Percentiles rank a stretch among this genome's conserved stretches.
Conservation (phyloP, 2,888 invertebrate genomes). For the Drosophila nr. medialis region DNA sequence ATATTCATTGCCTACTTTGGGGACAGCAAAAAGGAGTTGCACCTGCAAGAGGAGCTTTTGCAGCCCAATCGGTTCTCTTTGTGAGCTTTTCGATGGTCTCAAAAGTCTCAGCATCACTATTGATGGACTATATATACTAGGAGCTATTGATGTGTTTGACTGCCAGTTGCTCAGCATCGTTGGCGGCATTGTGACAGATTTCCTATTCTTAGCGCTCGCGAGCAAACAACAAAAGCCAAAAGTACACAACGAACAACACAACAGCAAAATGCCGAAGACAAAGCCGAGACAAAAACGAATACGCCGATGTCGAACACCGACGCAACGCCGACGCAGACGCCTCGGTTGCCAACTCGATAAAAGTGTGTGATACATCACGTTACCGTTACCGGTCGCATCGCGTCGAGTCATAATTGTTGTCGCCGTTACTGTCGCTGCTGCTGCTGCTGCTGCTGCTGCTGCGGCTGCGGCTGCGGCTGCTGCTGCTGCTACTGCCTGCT, state of each 20-base stretch:
- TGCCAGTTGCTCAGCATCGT: slow-evolving; percentile 44
- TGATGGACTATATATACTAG: neutral
- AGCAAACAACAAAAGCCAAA: slow-evolving; percentile 33
- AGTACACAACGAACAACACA: slow-evolving; percentile 23
- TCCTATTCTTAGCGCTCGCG: slow-evolving; percentile 37
- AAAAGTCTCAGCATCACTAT: slow-evolving; percentile 4
- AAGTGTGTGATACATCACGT: slow-evolving; percentile 76
- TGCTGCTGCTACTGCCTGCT: slow-evolving; percentile 50
- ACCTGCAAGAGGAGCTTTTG: slow-evolving; percentile 27
- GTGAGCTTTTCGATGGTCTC: slow-evolving; percentile 19
- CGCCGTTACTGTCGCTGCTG: slow-evolving; percentile 24
- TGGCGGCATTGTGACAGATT: slow-evolving; percentile 57
- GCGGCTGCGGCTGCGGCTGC: slow-evolving; percentile 36
- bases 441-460: slow-evolving; percentile 33
- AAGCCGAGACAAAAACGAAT: slow-evolving; percentile 39
- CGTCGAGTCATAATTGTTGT: slow-evolving; percentile 38
- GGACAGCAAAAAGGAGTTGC: slow-evolving; percentile 40
- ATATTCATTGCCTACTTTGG: slow-evolving; percentile 53
- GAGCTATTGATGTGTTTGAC: slow-evolving; percentile 33
- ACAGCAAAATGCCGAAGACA: slow-evolving; percentile 35
- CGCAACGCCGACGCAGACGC: slow-evolving; percentile 50
- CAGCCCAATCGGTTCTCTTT: neutral
- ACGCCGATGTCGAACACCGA: slow-evolving; percentile 38
- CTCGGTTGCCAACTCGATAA: slow-evolving; percentile 71
- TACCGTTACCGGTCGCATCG: slow-evolving; percentile 59